Evolutionary conservation across 2,113 vertebrate genomes (phyloP).

Genomic region (Pluvialis apricaria): DNA sequence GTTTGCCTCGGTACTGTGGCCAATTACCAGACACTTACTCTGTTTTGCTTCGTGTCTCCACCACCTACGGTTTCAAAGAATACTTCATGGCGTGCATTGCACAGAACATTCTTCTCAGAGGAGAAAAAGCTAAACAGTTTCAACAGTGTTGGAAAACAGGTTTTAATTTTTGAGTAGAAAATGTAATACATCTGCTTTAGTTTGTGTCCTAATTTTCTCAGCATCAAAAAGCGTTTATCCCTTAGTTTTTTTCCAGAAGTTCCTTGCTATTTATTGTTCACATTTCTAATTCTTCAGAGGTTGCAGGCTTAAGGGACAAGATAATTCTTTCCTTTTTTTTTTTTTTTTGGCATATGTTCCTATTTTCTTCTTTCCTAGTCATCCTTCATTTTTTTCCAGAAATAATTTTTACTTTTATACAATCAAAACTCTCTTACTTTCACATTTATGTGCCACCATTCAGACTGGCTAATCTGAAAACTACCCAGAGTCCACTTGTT

Average conservation of each 20-base stretch:
- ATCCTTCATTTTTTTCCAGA: background rate
- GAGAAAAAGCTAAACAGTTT: background rate
- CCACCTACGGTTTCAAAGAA: background rate
- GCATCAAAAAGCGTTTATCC: background rate
- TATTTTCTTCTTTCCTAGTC: background rate
- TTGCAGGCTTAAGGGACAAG: background rate
- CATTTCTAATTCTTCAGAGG: background rate
- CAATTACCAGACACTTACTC: background rate
- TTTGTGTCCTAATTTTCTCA: background rate
- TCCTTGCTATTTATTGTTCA: background rate
- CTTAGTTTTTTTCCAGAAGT: background rate
- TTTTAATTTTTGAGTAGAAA: background rate
- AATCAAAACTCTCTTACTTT: background rate
- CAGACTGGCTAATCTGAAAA: background rate
- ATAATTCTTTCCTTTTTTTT: background rate
- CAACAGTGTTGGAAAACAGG: background rate
- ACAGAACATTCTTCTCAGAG: background rate
- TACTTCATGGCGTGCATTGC: background rate
- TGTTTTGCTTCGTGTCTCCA: background rate
- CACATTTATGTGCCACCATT: background rate
- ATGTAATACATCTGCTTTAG: background rate
- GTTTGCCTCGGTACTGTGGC: background rate
- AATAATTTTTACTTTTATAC: background rate
- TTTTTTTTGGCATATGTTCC: background rate
- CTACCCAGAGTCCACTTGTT: background rate